phyloP scores from a whole-genome alignment of 2,797 vertebrate species.

The Moxostoma hubbsi region DNA sequence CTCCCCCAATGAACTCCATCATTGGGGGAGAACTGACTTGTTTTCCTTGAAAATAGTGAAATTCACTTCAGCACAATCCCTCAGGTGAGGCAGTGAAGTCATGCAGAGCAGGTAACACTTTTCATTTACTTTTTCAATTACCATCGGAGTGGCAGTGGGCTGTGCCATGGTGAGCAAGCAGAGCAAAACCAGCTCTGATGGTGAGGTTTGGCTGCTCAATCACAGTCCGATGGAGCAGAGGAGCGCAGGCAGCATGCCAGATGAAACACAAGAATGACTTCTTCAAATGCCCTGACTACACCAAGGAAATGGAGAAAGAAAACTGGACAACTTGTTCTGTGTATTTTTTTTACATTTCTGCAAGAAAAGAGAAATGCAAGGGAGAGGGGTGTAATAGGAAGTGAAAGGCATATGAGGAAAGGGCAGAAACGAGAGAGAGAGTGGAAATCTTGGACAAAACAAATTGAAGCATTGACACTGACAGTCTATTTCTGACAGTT shows the following conservation, averaged over 20 bases:
- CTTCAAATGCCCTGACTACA: conserved; percentile 23
- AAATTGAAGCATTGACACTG: conserved; percentile 31
- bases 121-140: conserved; percentile 59
- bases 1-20: background rate
- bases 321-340: conserved; percentile 29
- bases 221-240: conserved; percentile 46
- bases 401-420: conserved; percentile 16
- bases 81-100: conserved; percentile 29
- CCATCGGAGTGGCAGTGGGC: conserved; percentile 17
- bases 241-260: conserved; percentile 40
- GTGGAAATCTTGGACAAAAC: conserved; percentile 4
- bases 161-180: conserved; percentile 10
- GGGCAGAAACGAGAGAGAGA: conserved; percentile 1
- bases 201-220: conserved; percentile 51
- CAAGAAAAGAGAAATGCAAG: conserved; percentile 12
- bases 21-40: background rate
- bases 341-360: background rate
- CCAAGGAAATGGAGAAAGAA: conserved; percentile 33
- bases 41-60: conserved; percentile 27
- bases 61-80: background rate
- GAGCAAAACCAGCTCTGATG: conserved; percentile 45
- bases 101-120: conserved; percentile 46
- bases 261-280: conserved; percentile 50
- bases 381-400: conserved; percentile 14
- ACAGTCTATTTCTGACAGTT: conserved; percentile 24